A percentile compares a stretch with the other conserved stretches of the same genome.
Evolutionary conservation across 2,797 vertebrate genomes (phyloP).

Genomic region (Gymnopithys bicolor): DNA sequence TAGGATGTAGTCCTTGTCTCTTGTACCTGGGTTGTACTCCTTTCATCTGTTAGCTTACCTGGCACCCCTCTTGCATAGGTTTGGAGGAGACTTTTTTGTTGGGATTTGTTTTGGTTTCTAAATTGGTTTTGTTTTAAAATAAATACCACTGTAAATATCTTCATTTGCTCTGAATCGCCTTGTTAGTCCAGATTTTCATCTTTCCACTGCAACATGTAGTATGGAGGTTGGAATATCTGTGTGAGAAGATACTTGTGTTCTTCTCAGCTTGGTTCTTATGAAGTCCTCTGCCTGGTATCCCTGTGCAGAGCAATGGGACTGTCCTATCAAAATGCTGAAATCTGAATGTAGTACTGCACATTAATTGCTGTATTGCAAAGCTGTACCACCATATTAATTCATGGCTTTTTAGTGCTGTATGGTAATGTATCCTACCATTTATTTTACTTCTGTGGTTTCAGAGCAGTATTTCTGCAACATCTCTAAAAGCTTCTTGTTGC

Average conservation of each 20-base stretch:
- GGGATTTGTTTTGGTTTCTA: not conserved
- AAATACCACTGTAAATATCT: not conserved
- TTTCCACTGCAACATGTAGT: not conserved
- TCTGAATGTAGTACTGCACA: not conserved
- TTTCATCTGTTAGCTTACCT: not conserved
- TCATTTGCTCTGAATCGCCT: constrained; percentile 7
- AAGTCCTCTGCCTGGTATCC: not conserved
- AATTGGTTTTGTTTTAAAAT: constrained; percentile 17
- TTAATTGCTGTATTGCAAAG: not conserved
- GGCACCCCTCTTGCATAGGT: not conserved
- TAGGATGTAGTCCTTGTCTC: not conserved
- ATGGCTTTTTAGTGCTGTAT: not conserved
- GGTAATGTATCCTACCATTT: not conserved
- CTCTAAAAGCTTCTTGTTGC: not conserved
- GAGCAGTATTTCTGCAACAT: not conserved
- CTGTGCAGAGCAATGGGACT: not conserved
- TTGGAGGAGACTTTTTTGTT: not conserved
- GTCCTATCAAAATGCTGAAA: not conserved
- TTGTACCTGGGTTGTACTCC: not conserved
- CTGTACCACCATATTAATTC: not conserved
- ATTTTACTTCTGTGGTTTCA: not conserved
- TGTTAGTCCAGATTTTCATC: not conserved
- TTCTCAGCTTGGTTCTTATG: not conserved
- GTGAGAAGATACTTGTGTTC: not conserved
- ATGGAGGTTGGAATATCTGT: not conserved